Conservation (phyloP, 2,888 invertebrate species). For the Pecten maximus region DNA sequence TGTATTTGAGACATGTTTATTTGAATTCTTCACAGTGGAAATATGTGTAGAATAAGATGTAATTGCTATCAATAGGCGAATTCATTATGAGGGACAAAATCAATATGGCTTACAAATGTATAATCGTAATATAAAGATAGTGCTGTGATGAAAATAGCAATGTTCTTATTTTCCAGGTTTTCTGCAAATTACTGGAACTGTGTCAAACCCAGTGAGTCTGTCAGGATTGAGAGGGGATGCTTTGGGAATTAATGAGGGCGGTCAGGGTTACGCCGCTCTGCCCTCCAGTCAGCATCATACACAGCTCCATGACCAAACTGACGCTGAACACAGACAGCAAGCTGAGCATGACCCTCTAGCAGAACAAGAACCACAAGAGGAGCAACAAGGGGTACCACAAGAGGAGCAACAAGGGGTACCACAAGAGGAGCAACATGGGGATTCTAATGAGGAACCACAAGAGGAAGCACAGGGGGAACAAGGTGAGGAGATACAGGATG, state of each 20-base stretch:
- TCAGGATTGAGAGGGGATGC: background rate
- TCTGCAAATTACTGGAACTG: background rate
- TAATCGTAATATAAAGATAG: too few relatives aligned
- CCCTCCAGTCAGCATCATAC: conserved; percentile 2
- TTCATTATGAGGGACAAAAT: too few relatives aligned
- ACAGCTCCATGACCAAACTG: background rate
- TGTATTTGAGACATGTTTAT: too few relatives aligned
- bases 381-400: background rate
- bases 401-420: background rate
- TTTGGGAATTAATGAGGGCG: background rate
- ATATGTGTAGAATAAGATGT: too few relatives aligned
- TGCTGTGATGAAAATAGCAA: background rate
- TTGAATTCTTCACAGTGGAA: too few relatives aligned
- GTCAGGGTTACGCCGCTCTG: background rate
- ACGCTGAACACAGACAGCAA: background rate
- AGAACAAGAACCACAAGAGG: background rate
- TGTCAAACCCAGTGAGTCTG: background rate
- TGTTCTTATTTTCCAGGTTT: background rate
- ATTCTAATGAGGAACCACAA: background rate
- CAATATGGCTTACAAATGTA: too few relatives aligned
- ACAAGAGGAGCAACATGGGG: background rate
- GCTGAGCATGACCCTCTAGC: background rate
- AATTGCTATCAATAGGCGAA: too few relatives aligned
- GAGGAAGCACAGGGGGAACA: background rate
- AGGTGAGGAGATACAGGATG: background rate